Base-by-base conservation (phyloP, 2,113 vertebrate genomes). In the Tonatia bakeri region DNA sequence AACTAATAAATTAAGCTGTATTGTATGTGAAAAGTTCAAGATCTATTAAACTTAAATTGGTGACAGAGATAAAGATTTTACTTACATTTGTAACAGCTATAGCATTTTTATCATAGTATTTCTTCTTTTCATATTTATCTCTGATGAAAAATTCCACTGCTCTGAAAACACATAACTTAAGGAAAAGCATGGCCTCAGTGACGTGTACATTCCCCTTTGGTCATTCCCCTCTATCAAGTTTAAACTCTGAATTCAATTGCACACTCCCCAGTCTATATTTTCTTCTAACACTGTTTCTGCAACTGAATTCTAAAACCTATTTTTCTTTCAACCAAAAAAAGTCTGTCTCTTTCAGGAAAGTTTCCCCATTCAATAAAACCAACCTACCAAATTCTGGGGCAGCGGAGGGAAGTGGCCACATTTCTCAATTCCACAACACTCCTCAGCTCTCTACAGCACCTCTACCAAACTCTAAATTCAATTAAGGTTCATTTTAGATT, bases 61-160 rank as follows among this genome's bases (percentile, higher is more conserved):
- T 75, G 16, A 91, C 1, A 94, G 19, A 94, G 13, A 73, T 81
- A 1, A 93, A 64, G 47, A 65, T 64, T 47, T 94, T 98, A 99
- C 99, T 99, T 99, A 99, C 99, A 94, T 98, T 98, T 97, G 98
- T 97, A 97, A 98, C 86, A 91, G 98, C 98, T 97, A 97, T 43
- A 50, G 98, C 99, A 94, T 99, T 99, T 98, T 99, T 99, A 98
- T 99, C 98, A 0, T 99, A 99, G 97, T 99, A 99, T 97, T 99
- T 99, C 99, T 99, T 99, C 98, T 99, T 99, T 98, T 99, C 99
- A 0, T 99, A 99, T 97, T 99, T 99, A 98, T 99, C 99, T 98
- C 99, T 99, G 98, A 99, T 99, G 98, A 99, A 99, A 98, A 99
- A 99, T 96, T 99, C 99, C 98, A 99, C 99, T 73, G 99, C 99